phyloP scores from a whole-genome alignment of 2,888 invertebrate genomes.

The Napeogenes sylphis region DNA sequence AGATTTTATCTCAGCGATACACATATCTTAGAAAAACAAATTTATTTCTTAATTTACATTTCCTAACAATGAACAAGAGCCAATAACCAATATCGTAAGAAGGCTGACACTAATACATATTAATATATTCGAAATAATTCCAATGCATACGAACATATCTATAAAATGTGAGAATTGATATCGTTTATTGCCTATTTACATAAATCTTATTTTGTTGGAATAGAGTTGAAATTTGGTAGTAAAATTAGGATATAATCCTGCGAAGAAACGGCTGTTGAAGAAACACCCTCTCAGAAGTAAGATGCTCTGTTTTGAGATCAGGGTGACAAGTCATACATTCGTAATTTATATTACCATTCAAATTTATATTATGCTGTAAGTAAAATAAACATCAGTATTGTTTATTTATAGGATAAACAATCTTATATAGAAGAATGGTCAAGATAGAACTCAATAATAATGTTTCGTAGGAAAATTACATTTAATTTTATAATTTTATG shows the following conservation, averaged over 20 bases:
- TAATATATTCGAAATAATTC: slow-evolving; percentile 67
- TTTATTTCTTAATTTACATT: slow-evolving; percentile 58
- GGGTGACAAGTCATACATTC: slow-evolving; percentile 73
- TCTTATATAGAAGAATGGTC: too few species aligned
- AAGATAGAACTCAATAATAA: too few species aligned
- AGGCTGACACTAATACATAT: slow-evolving; percentile 70
- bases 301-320: slow-evolving; percentile 42
- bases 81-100: slow-evolving; percentile 69
- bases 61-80: slow-evolving; percentile 58
- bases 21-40: slow-evolving; percentile 41
- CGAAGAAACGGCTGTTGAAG: slow-evolving; percentile 31
- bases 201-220: slow-evolving; percentile 23
- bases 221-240: slow-evolving; percentile 29
- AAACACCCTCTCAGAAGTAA: slow-evolving; percentile 6
- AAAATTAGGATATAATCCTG: slow-evolving; percentile 15
- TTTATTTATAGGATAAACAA: background rate
- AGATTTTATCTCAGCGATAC: slow-evolving; percentile 23
- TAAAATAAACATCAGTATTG: slow-evolving; percentile 39
- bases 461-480: too few species aligned
- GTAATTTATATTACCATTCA: slow-evolving; percentile 71
- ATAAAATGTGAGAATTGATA: slow-evolving; percentile 37
- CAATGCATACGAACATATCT: slow-evolving; percentile 54
- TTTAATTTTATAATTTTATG: too few species aligned
- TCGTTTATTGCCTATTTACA: slow-evolving; percentile 10
- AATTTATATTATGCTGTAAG: slow-evolving; percentile 71